Evolutionary conservation across 1,140 invertebrate genomes (phyloP), one percentile per base, ranked within the genome.

Genomic region (Zaprionus tsacasi): DNA sequence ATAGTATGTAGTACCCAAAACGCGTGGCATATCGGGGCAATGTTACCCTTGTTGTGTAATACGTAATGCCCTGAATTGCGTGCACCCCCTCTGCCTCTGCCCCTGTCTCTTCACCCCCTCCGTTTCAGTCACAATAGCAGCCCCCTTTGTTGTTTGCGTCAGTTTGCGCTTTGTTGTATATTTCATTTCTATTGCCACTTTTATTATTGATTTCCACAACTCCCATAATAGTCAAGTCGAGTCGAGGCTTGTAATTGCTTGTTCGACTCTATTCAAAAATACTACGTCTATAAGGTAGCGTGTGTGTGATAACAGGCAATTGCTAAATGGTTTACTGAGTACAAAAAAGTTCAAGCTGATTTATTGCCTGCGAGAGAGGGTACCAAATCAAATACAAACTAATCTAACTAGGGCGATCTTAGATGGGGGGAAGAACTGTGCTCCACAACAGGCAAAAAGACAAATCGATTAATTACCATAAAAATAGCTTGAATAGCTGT

Each of bases 21-120:
- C 40, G 7, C n/a, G n/a, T 15, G 6, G 13, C n/a, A 15, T 15
- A 56, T 63, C 69, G 63, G 74, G 63, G 64, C 78, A 86, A 79
- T 79, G 60, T 82, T 87, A 88, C 82, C 82, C 82, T 87, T 82
- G 83, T 86, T 86, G 79, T 79, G 76, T 87, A 86, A 86, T 73
- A 45, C 40, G 40, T 45, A 30, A 30, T 56, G 70, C 56, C 64
- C 76, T 73, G 76, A 40, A 85, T 90, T 86, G 81, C 78, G 76
- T 88, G 80, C 70, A 48, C 67, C 63, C 55, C 21, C 11, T 36
- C 11, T 36, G 35, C 33, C 40, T 52, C 40, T 45, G 17, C 17
- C 17, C 15, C 15, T 21, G 21, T 2, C 21, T 21, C 21, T 21
- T 21, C 21, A 1, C 21, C 21, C 21, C 21, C 21, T 2, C 21